These are phyloP conservation scores for Bovichtus diacanthus DNA, from an alignment of 2,797 vertebrate species.

Conservation along the genomic window DNA sequence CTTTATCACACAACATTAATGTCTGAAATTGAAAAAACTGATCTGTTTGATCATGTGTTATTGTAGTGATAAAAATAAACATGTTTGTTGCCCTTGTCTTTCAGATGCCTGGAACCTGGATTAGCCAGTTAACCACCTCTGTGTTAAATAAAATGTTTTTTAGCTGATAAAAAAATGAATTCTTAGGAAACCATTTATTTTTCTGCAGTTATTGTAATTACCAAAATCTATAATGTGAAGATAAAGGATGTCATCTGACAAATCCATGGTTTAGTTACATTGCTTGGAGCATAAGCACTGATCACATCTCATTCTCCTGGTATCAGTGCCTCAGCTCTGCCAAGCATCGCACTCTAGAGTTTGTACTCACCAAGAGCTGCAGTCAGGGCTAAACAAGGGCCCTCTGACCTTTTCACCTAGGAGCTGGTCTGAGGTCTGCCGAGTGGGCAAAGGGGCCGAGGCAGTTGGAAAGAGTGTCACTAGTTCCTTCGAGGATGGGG, in stretches of 20 bases:
- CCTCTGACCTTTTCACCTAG: constrained; percentile 72
- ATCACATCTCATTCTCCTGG: constrained; percentile 36
- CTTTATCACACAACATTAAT: not conserved
- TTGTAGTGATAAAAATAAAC: not conserved
- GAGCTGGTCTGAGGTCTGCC: constrained; percentile 52
- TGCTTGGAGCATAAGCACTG: not conserved
- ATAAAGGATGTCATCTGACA: not conserved
- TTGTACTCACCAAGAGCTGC: constrained; percentile 76
- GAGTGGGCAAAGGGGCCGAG: constrained; percentile 20
- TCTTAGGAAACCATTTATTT: not conserved
- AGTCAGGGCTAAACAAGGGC: constrained; percentile 50
- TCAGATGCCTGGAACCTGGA: constrained; percentile 11
- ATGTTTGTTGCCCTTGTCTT: constrained; percentile 14
- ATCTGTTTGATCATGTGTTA: not conserved
- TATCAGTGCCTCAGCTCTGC: constrained; percentile 23
- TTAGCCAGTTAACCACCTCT: not conserved
- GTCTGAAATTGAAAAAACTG: not conserved
- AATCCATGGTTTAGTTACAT: constrained; percentile 2
- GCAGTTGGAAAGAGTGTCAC: constrained; percentile 28
- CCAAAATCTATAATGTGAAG: constrained; percentile 1
- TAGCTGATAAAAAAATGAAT: not conserved
- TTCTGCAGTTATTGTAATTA: not conserved
- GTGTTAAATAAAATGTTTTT: not conserved
- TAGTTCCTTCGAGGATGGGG: constrained; percentile 47
- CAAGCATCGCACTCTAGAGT: constrained; percentile 17